Evolutionary conservation across 2,113 vertebrate genomes (phyloP), one percentile per base, ranked within the genome.

Genomic region (Siphamia tubifer): DNA sequence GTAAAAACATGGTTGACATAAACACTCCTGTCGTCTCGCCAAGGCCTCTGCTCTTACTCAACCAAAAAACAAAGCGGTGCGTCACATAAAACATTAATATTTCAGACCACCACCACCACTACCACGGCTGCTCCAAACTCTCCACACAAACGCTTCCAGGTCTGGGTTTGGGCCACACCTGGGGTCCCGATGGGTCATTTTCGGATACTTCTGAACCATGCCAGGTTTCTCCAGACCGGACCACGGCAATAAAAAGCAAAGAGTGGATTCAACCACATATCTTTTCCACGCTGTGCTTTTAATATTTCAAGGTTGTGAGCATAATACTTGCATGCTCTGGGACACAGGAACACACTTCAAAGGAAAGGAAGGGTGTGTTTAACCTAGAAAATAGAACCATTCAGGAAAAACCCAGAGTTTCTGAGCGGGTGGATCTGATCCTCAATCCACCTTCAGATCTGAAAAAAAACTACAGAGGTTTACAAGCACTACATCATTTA

Each of bases 241-340:
- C 4, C 66, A 55, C 2, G 23, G 48, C 61, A 75, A 58, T 47
- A 74, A 76, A 68, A 72, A 36, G 45, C 28, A 51, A 38, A 55
- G 7, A 51, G 28, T 49, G 69, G 48, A 70, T 32, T 74, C 76
- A 53, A 38, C 42, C 58, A 56, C 51, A 79, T 80, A 53, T 60
- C 34, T 65, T 49, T 49, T 69, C 79, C 45, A 62, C 65, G 21
- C 62, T 39, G 44, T 11, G 44, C 63, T 54, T 80, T 85, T 66
- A 81, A 84, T 85, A 85, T 87, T 87, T 82, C 75, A 85, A 80
- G 80, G 71, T 79, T 77, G 71, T 53, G 62, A 67, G 67, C 35
- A 52, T 89, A 79, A 81, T 78, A 69, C 64, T 74, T 78, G 72
- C 82, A 81, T 71, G 68, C 82, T 74, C 9, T 74, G 75, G 75